phyloP scores from a whole-genome alignment of 30 jellyfish, hydroid and myxozoan genomes.

The Clytia hemisphaerica region DNA sequence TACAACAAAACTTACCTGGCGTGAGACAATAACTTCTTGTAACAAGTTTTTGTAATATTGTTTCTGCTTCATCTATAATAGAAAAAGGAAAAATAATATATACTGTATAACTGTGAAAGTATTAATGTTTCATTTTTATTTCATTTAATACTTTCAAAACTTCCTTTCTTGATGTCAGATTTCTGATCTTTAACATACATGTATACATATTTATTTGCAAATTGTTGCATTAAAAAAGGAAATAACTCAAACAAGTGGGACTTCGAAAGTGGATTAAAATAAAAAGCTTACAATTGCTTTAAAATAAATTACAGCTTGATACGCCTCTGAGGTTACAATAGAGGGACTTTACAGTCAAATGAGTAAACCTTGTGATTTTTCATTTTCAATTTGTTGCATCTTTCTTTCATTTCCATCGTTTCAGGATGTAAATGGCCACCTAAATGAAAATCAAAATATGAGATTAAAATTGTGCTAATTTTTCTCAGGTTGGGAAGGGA shows the following conservation, averaged over 20 bases:
- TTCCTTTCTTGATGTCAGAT: too few species aligned
- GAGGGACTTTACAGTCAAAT: neutral
- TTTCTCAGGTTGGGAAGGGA: too few species aligned
- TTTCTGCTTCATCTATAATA: constrained; percentile 51
- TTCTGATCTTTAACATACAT: too few species aligned
- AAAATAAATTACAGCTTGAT: too few species aligned
- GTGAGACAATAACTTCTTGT: constrained; percentile 48
- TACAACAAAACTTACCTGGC: constrained; percentile 41
- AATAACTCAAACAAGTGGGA: too few species aligned
- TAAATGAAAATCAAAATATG: neutral
- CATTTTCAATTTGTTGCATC: constrained; percentile 49
- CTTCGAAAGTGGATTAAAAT: too few species aligned
- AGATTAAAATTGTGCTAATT: neutral
- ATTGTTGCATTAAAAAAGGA: too few species aligned
- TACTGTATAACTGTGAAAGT: neutral
- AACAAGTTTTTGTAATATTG: constrained; percentile 40
- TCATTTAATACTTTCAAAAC: too few species aligned
- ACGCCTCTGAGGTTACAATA: too few species aligned
- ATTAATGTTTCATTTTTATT: too few species aligned
- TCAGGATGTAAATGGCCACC: constrained; percentile 59
- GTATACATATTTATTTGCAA: too few species aligned
- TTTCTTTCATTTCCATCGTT: constrained; percentile 21
- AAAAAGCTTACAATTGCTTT: too few species aligned
- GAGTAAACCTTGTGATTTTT: constrained; percentile 49
- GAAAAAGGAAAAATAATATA: neutral